Conservation (phyloP, 2,888 invertebrate species). For the Agrotis segetum region DNA sequence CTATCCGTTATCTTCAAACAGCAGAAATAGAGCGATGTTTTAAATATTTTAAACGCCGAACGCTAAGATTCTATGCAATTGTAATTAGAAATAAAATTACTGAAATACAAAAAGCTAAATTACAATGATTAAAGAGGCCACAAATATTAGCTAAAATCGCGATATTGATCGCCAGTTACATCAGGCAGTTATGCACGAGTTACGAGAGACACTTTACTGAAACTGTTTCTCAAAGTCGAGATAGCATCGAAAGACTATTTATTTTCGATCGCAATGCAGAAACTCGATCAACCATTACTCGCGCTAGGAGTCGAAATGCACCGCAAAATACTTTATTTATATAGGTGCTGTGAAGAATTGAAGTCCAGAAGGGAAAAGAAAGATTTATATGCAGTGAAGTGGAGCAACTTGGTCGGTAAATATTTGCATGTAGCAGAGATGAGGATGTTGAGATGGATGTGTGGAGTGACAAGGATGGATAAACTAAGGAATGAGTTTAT, state of each 20-base stretch:
- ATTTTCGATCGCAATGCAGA: conserved; percentile 28
- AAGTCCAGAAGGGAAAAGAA: conserved; percentile 1
- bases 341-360: conserved; percentile 20
- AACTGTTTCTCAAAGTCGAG: conserved; percentile 29
- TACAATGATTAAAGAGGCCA: background rate
- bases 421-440: too few species aligned
- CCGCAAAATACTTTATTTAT: conserved; percentile 33
- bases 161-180: background rate
- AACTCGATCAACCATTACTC: conserved; percentile 21
- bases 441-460: too few species aligned
- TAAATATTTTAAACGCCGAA: background rate
- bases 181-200: background rate
- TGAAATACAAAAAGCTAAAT: background rate
- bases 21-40: background rate
- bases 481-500: too few species aligned
- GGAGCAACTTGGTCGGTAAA: background rate
- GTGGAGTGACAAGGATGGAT: too few species aligned
- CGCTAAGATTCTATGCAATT: background rate
- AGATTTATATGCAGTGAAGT: conserved; percentile 29
- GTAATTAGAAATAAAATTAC: background rate
- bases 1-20: background rate
- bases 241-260: conserved; percentile 32
- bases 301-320: conserved; percentile 22
- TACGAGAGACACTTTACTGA: background rate
- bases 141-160: background rate